Evolutionary conservation across 1,140 invertebrate species (phyloP).

Genomic region (Oryzaephilus surinamensis): DNA sequence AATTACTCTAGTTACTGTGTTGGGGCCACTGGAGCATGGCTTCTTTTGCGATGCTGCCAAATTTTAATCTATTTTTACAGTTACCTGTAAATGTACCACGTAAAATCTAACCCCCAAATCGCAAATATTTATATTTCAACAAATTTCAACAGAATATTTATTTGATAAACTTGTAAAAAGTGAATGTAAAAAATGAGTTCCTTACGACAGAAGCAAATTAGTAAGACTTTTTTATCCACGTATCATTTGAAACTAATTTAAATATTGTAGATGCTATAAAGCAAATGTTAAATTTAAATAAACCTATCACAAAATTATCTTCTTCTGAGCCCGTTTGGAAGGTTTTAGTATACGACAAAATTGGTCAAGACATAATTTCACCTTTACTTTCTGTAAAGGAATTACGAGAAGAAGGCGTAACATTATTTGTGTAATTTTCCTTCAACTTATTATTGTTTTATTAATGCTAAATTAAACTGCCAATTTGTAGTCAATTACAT

Average conservation of each 20-base stretch:
- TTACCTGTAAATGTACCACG: too few relatives aligned
- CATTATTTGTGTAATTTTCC: conserved; percentile 81
- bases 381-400: conserved; percentile 94
- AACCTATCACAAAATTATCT: conserved; percentile 59
- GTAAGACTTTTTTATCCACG: conserved; percentile 36
- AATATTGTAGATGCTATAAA: conserved; percentile 64
- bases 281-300: conserved; percentile 91
- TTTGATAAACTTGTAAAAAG: too few relatives aligned
- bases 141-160: too few relatives aligned
- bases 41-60: too few relatives aligned
- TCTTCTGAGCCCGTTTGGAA: conserved; percentile 87
- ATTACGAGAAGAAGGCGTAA: conserved; percentile 89
- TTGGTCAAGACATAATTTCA: conserved; percentile 97
- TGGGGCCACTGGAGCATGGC: too few relatives aligned
- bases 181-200: conserved; percentile 14
- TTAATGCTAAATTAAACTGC: background rate
- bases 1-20: too few relatives aligned
- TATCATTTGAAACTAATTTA: conserved; percentile 10
- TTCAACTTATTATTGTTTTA: background rate
- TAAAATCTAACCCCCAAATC: too few relatives aligned
- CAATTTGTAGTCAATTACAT: conserved; percentile 65
- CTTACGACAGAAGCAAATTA: conserved; percentile 54
- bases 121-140: too few relatives aligned
- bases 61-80: too few relatives aligned
- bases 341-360: conserved; percentile 90